Percentiles rank a stretch among this genome's conserved stretches.
Evolutionary conservation across 1,140 invertebrate genomes (phyloP).

Genomic region (Bathynomus jamesi): DNA sequence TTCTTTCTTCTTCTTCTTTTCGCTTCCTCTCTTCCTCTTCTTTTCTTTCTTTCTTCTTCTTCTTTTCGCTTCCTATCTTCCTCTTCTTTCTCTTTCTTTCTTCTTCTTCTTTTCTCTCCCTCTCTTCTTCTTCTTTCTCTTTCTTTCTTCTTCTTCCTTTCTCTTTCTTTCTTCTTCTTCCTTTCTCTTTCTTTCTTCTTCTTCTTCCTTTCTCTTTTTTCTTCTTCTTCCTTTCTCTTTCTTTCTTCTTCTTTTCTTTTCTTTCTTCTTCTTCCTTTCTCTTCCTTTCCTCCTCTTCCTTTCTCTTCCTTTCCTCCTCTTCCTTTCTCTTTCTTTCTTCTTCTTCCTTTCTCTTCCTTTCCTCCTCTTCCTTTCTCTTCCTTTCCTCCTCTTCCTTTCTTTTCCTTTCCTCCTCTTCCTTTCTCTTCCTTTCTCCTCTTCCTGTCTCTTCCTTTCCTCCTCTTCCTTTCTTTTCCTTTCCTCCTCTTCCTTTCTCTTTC

Average conservation of each 20-base stretch:
- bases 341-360: constrained; percentile 9
- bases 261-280: constrained; percentile 5
- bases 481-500: not conserved
- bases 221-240: not conserved
- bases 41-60: not conserved
- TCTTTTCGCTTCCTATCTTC: not conserved
- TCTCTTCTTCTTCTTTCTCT: not conserved
- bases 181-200: not conserved
- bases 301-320: not conserved
- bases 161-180: not conserved
- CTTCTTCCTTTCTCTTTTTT: not conserved
- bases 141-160: not conserved
- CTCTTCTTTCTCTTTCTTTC: not conserved
- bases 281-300: not conserved
- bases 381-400: not conserved
- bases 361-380: constrained; percentile 4
- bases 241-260: not conserved
- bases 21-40: not conserved
- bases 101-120: not conserved
- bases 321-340: not conserved
- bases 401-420: not conserved
- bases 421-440: not conserved
- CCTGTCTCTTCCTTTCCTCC: constrained; percentile 2
- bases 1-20: not conserved
- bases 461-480: not conserved